A percentile compares a stretch with the other conserved stretches of the same genome.
Conservation (phyloP, 2,888 invertebrate species). For the Litoditis marina region DNA sequence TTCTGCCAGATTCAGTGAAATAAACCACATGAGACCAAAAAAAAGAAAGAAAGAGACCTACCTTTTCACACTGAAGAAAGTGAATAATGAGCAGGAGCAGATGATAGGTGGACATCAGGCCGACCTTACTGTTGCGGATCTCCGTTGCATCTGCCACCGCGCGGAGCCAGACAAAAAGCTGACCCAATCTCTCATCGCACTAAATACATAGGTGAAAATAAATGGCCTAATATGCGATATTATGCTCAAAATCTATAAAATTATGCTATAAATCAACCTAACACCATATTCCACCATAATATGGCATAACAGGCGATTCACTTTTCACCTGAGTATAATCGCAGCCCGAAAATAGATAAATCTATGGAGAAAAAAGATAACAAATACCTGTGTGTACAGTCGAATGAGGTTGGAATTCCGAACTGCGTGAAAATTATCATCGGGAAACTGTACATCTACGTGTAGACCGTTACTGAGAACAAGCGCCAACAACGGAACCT, state of each 20-base stretch:
- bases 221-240: too few relatives aligned
- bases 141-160: conserved; percentile 33
- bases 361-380: conserved; percentile 1
- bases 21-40: too few relatives aligned
- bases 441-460: conserved; percentile 48
- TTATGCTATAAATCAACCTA: too few relatives aligned
- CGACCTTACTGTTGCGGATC: conserved; percentile 42
- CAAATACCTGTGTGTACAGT: conserved; percentile 32
- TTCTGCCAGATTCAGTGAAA: too few relatives aligned
- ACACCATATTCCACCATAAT: too few relatives aligned
- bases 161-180: conserved; percentile 42
- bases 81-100: conserved; percentile 48
- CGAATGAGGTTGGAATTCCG: conserved; percentile 47
- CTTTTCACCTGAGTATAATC: too few relatives aligned
- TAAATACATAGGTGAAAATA: too few relatives aligned
- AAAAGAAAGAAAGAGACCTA: conserved; percentile 10
- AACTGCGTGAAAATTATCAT: conserved; percentile 31
- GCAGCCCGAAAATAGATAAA: too few relatives aligned
- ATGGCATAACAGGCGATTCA: too few relatives aligned
- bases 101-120: conserved; percentile 54
- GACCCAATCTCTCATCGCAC: conserved; percentile 42
- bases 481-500: conserved; percentile 40
- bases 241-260: too few relatives aligned
- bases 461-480: conserved; percentile 29
- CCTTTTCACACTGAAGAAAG: conserved; percentile 52